Percentiles rank a stretch among this genome's conserved stretches.
Evolutionary conservation across 2,888 invertebrate species (phyloP).

Genomic region (Nomada ruficornis): DNA sequence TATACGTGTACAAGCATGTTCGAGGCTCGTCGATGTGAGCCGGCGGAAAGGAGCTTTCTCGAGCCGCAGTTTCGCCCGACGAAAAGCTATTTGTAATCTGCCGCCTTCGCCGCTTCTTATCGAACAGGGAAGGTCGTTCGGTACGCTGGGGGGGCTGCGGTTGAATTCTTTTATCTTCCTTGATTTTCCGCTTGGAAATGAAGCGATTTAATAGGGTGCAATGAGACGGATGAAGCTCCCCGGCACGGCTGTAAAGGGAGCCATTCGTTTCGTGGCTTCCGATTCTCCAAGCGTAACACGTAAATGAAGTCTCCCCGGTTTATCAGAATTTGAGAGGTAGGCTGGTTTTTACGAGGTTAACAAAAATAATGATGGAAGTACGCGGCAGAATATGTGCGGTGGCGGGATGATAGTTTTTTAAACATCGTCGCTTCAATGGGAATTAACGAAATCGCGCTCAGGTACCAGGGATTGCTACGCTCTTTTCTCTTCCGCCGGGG

Average conservation of each 20-base stretch:
- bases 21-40: neutral
- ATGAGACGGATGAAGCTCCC: slow-evolving; percentile 54
- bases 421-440: slow-evolving; percentile 51
- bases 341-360: neutral
- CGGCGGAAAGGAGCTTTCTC: neutral
- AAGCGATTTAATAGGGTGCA: slow-evolving; percentile 60
- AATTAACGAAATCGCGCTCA: slow-evolving; percentile 34
- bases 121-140: slow-evolving; percentile 45
- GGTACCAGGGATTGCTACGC: slow-evolving; percentile 29
- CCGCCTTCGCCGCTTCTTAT: slow-evolving; percentile 54
- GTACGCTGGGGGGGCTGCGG: slow-evolving; percentile 34
- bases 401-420: neutral
- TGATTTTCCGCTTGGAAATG: slow-evolving; percentile 57
- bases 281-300: slow-evolving; percentile 44
- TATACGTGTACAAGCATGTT: neutral
- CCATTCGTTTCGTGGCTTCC: slow-evolving; percentile 45
- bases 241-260: slow-evolving; percentile 42
- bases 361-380: neutral
- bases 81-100: slow-evolving; percentile 55
- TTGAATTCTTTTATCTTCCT: slow-evolving; percentile 58
- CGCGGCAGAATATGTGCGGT: neutral
- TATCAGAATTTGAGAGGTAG: slow-evolving; percentile 9
- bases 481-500: neutral
- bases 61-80: slow-evolving; percentile 8
- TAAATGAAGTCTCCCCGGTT: slow-evolving; percentile 36